Evolutionary conservation across 2,888 invertebrate genomes (phyloP), one percentile per base, ranked within the genome.

Genomic region (Sinohyriopsis cumingii): DNA sequence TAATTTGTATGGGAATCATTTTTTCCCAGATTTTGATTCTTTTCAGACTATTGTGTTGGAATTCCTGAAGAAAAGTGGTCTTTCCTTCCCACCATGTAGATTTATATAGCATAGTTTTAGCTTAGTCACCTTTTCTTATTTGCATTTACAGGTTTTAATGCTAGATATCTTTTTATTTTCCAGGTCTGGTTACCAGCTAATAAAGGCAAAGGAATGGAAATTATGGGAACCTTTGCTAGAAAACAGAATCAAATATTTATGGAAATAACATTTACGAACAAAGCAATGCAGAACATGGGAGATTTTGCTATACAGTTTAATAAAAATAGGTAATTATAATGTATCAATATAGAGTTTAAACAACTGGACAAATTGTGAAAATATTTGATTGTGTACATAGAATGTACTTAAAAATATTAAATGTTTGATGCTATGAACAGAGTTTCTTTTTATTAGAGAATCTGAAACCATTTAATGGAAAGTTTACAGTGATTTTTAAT

Each of bases 221-320:
- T 99, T 76, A 95, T 95, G 91, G 99, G 99, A 77, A 96, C 97
- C 9, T 99, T 99, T 91, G 94, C 94, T 0, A 93, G 96, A 83
- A 94, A 93, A 87, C 78, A 86, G 68, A 95, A 95, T 0, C 95
- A 95, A 91, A 93, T 96, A 72, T 94, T 93, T 69, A 97, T 99
- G 96, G 99, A 99, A 87, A 93, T 99, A 93, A 96, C 96, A 0
- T 94, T 99, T 88, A 95, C 95, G 56, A 99, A 99, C 91, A 97
- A 96, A 90, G 99, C 99, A 2, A 97, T 99, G 97, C 97, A 97
- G 90, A 94, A 97, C 20, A 97, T 99, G 96, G 93, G 93, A 83
- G 95, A 94, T 12, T 99, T 99, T 91, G 99, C 99, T 20, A 95
- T 99, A 87, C 99, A 99, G 89, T 94, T 99, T 86, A 99, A 99